Evolutionary conservation across 37 sponge, comb jelly and placozoan species (phyloP), one percentile per base, ranked within the genome.

Genomic region (Oopsacas minuta): DNA sequence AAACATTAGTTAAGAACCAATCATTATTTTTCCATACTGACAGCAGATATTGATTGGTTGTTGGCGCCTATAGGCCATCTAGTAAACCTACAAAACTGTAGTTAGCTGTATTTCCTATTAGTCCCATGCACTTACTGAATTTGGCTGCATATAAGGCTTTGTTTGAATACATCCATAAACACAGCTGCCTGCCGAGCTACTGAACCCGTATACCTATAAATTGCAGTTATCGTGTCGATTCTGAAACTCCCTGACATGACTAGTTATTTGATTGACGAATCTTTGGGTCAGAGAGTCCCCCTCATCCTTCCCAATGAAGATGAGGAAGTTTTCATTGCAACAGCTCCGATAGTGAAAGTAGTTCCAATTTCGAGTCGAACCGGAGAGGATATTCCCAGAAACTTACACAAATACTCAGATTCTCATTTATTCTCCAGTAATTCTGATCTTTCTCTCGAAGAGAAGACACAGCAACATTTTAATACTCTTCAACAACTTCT

Each of bases 401-500:
- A n/a, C 28, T 25, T 25, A 5, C 75, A 61, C 7, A 61, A 34
- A 12, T 3, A 61, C 28, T 61, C 75, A 10, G 75, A 61, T 20
- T 61, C 75, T 61, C 75, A 12, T 61, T n/a, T 61, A 12, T n/a
- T 61, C 75, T 61, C 75, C 5, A 61, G 75, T n/a, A 61, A 61
- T 12, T 61, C 75, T 25, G 75, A 61, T n/a, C 75, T 61, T 3
- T 61, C 75, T n/a, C 28, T 61, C 17, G 75, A 61, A 5, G 75
- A 61, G 75, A 61, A 61, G 30, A 61, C 75, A 61, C 75, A 61
- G 22, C 75, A 61, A n/a, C 75, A 61, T n/a, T 61, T 61, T 61
- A 61, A 52, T 81, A 23, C 69, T 34, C 84, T 88, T 52, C 88
- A 92, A 38, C 88, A 92, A 49, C 83, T 92, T 25, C 88, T 84